These are phyloP conservation scores for Clunio marinus DNA, from an alignment of 2,888 invertebrate species.

Conservation along the genomic window DNA sequence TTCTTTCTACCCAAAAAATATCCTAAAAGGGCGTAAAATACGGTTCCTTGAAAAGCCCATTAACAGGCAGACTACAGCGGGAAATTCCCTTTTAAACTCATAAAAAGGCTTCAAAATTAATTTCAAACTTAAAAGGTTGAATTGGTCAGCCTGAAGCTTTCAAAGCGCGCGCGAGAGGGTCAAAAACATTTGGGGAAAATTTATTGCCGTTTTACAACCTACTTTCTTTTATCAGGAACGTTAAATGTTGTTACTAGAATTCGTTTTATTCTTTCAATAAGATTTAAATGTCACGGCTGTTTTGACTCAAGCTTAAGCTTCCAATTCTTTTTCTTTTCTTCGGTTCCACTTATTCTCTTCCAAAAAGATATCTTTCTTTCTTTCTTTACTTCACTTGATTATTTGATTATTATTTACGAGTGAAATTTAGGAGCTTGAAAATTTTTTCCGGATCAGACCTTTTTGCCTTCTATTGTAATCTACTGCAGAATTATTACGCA, in stretches of 20 bases:
- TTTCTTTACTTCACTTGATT: no score
- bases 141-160: no score
- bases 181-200: background rate
- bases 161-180: background rate
- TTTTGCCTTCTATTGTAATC: background rate
- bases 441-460: no score
- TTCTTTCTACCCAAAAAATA: no score
- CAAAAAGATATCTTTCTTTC: no score
- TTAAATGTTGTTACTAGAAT: background rate
- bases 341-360: background rate
- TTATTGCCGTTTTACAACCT: background rate
- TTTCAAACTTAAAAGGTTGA: no score
- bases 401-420: conserved; percentile 31
- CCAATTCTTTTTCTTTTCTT: no score
- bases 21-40: background rate
- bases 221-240: background rate
- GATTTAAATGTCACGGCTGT: background rate
- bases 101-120: no score
- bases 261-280: background rate
- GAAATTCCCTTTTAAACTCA: no score
- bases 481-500: conserved; percentile 3
- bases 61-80: no score
- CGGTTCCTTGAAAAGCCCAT: background rate
- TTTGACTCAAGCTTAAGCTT: background rate
- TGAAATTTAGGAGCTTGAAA: background rate